Base-by-base conservation (phyloP, 2,888 invertebrate genomes). In the Ypsolopha scabrella region DNA sequence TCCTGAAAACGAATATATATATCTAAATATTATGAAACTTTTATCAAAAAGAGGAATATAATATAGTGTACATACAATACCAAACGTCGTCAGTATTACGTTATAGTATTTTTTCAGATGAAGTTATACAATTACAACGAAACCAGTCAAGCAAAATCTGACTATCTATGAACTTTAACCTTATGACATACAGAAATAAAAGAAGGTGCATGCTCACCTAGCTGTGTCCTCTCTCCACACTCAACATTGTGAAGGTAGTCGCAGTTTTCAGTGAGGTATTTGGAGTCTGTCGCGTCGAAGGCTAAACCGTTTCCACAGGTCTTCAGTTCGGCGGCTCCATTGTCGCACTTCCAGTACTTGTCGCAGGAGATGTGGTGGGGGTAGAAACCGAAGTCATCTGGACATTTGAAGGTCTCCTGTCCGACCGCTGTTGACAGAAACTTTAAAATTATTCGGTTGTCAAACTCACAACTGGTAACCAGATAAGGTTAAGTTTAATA, bases 311-410 rank as follows among this genome's bases (percentile, higher is more conserved):
- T 97, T 53, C 97, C 97, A 87, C 97, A 97, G 46, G 96, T 95
- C 82, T 96, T 96, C 61, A 96, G 87, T 68, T 96, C 96, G 53
- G 96, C 92, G 8, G 82, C 92, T 60, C 94, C 94, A 67, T 95
- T 95, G 80, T 96, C 96, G 72, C 97, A 97, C 81, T 96, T 95
- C 94, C 95, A 97, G 86, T 97, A 97, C 81, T 96, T 96, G 88
- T 97, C 97, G 78, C 97, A 97, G 49, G 95, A 95, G 55, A 88
- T 73, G 72, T 92, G 92, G 81, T 97, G 96, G 53, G 96, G 95
- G 86, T 96, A 97, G 89, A 96, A 97, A 37, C 96, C 97, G 74
- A 94, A 96, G 76, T 96, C 96, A 71, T 96, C 95, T 37, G 96
- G 96, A 70, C 97, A 97, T 88, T 96, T 95, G 90, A 96, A 97